Evolutionary conservation across 2,797 vertebrate genomes (phyloP).

Genomic region (Pempheris klunzingeri): DNA sequence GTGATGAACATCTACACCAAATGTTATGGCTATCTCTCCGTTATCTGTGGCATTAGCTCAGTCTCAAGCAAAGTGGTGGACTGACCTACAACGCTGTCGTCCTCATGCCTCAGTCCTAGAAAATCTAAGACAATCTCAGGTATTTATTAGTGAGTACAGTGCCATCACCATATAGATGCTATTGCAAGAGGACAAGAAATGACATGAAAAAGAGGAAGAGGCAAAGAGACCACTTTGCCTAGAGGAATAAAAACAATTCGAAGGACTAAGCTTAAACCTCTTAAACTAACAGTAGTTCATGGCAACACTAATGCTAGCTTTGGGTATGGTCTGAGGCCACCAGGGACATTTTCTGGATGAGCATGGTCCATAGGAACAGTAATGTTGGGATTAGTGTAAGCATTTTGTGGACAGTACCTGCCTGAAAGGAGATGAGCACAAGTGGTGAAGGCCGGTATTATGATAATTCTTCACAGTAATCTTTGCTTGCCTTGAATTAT

Average conservation of each 20-base stretch:
- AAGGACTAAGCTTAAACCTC: neutral
- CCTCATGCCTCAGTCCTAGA: too few species aligned
- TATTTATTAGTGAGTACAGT: neutral
- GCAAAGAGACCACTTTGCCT: neutral
- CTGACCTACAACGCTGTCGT: neutral
- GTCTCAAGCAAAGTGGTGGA: neutral
- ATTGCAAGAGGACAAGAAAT: neutral
- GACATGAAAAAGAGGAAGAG: neutral
- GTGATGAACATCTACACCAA: neutral
- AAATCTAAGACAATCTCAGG: too few species aligned
- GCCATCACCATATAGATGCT: neutral
- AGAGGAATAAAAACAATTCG: conserved; percentile 24
- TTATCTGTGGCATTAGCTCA: neutral
- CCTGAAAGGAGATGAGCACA: conserved; percentile 38
- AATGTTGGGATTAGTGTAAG: conserved; percentile 48
- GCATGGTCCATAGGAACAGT: conserved; percentile 10
- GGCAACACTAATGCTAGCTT: conserved; percentile 22
- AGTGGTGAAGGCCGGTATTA: conserved; percentile 29
- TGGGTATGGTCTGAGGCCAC: conserved; percentile 47
- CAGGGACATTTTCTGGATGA: conserved; percentile 41
- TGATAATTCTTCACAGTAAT: conserved; percentile 54
- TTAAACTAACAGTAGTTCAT: conserved; percentile 12
- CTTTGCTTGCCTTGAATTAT: conserved; percentile 51
- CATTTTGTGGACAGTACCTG: conserved; percentile 31
- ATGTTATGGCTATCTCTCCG: neutral